phyloP scores from a whole-genome alignment of 2,888 invertebrate genomes.

The Lasioglossum malachurum region DNA sequence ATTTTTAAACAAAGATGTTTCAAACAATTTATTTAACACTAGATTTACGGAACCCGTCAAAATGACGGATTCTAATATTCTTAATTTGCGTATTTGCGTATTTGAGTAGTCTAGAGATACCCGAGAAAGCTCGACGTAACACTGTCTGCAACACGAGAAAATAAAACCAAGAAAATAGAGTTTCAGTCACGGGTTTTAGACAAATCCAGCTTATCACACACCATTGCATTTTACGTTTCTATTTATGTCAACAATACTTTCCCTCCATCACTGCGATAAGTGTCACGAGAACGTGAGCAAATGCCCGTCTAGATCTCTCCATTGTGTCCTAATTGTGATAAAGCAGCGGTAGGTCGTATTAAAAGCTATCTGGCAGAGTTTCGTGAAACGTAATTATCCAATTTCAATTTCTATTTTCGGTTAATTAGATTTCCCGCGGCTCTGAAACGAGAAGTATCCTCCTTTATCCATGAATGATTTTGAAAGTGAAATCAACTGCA shows the following conservation, averaged over 20 bases:
- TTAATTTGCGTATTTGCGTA: too few species aligned
- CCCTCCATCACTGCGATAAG: slow-evolving; percentile 24
- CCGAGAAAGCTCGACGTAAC: background rate
- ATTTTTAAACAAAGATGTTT: too few species aligned
- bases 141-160: background rate
- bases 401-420: background rate
- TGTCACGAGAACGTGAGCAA: slow-evolving; percentile 36
- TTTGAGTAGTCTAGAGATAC: too few species aligned
- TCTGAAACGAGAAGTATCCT: background rate
- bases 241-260: slow-evolving; percentile 37
- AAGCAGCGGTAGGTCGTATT: background rate
- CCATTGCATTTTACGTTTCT: slow-evolving; percentile 32
- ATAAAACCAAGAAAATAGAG: background rate
- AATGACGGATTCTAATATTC: too few species aligned
- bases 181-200: slow-evolving; percentile 9
- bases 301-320: background rate
- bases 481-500: background rate
- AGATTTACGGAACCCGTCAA: too few species aligned
- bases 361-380: background rate
- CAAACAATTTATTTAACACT: too few species aligned
- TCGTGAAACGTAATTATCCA: background rate
- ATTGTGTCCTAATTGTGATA: background rate
- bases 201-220: slow-evolving; percentile 23
- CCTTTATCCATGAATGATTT: background rate
- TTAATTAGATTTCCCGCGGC: background rate